A percentile compares a stretch with the other conserved stretches of the same genome.
phyloP scores from a whole-genome alignment of 1,140 invertebrate genomes.

The Brachionus koreanus region DNA sequence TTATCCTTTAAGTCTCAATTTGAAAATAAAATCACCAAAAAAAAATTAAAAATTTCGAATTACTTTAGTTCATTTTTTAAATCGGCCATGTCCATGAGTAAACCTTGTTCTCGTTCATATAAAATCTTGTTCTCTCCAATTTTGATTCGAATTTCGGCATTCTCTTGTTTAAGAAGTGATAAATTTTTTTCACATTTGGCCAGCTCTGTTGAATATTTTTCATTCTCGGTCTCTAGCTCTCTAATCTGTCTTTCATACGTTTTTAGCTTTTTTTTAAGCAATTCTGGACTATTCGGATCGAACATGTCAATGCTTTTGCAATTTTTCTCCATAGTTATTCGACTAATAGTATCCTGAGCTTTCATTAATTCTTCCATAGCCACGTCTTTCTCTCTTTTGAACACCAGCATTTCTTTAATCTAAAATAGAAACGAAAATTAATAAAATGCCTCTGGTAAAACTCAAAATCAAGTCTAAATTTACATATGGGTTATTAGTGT shows the following conservation, averaged over 20 bases:
- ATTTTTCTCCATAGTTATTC: slow-evolving; percentile 13
- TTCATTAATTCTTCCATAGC: slow-evolving; percentile 33
- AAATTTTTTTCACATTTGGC: background rate
- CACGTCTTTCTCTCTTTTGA: slow-evolving; percentile 36
- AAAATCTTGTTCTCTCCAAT: slow-evolving; percentile 17
- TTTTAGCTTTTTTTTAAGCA: slow-evolving; percentile 19
- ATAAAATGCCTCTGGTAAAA: background rate
- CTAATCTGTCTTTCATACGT: slow-evolving; percentile 27
- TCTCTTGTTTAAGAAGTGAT: background rate
- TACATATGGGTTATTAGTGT: slow-evolving; percentile 31
- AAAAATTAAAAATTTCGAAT: background rate
- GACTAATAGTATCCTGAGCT: slow-evolving; percentile 15
- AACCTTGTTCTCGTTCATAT: slow-evolving; percentile 5
- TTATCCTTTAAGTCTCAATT: background rate
- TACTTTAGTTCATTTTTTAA: slow-evolving; percentile 30
- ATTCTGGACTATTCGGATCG: background rate
- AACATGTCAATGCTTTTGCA: background rate
- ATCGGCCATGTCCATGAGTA: background rate
- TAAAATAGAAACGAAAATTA: background rate
- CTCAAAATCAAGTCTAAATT: background rate
- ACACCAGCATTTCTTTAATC: slow-evolving; percentile 33
- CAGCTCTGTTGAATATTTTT: slow-evolving; percentile 13
- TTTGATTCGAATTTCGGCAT: background rate
- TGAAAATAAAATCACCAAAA: background rate
- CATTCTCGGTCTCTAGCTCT: background rate